Base-by-base conservation (phyloP, 2,888 invertebrate species). In the Archips crataeganus region DNA sequence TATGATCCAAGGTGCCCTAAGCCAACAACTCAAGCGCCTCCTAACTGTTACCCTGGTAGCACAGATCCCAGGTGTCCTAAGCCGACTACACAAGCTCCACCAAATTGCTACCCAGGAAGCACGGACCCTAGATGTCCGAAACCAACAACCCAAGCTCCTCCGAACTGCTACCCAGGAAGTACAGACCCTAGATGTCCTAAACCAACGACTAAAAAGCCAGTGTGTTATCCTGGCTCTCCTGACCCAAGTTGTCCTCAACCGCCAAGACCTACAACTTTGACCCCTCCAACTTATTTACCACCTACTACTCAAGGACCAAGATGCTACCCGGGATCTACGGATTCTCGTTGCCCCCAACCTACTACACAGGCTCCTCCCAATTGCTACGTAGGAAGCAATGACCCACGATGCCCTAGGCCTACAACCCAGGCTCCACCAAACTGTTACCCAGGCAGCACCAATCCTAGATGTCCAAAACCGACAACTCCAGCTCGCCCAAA, bases 241-340 rank as follows among this genome's bases (percentile, higher is more conserved):
- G 83, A 93, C 78, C 88, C 89, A 0, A 80, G 83, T 2, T 91
- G 91, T 57, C 90, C 90, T 2, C 85, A 85, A 78, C 82, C 85
- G 39, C 73, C 87, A 5, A 77, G 80, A 13, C 83, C 85, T 0
- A 82, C 86, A 0, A 85, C 84, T 32, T 76, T 82, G 11, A 81
- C 79, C 49, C 84, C 84, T 13, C 84, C 82, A 0, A 84, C 82
- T 4, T 81, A 85, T 64, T 75, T 82, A 54, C 80, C 87, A 49
- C 77, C 84, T 70, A 36, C 85, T 81, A 60, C 79, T 42, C 77
- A 75, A 47, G 70, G 45, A 47, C 84, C 83, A 4, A 78, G 77
- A 3, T 89, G 88, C 65, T 88, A 83, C 71, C 87, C 89, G 1
- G 88, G 90, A 5, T 84, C 87, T 15, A 83, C 75, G 2, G 84